These are phyloP conservation scores for Glyptemys insculpta DNA, from an alignment of 2,797 vertebrate genomes.

Conservation along the genomic window DNA sequence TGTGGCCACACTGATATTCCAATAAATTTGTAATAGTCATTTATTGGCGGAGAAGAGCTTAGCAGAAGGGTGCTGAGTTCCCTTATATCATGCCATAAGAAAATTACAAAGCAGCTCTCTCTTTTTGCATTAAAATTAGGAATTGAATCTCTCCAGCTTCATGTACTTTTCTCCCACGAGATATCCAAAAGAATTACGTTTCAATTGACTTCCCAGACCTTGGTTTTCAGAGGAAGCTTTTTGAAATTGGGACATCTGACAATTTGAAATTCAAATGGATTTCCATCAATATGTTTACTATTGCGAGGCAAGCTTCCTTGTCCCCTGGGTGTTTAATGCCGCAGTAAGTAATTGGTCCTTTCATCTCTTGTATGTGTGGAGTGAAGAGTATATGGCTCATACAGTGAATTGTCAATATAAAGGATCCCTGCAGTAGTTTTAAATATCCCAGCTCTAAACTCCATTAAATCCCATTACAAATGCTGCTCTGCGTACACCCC, in stretches of 20 bases:
- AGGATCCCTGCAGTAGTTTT: slow-evolving; percentile 56
- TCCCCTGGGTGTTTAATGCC: slow-evolving; percentile 70
- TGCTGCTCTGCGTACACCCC: background rate
- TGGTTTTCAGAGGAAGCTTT: slow-evolving; percentile 75
- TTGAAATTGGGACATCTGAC: slow-evolving; percentile 71
- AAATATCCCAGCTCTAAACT: slow-evolving; percentile 50
- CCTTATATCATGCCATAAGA: background rate
- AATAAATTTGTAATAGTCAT: background rate
- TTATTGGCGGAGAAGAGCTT: slow-evolving; percentile 31
- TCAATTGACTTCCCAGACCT: slow-evolving; percentile 77
- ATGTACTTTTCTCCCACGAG: slow-evolving; percentile 63
- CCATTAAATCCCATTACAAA: slow-evolving; percentile 53
- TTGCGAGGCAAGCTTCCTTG: slow-evolving; percentile 61
- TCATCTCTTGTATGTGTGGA: slow-evolving; percentile 69
- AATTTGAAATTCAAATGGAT: slow-evolving; percentile 77
- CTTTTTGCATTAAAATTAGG: slow-evolving; percentile 74
- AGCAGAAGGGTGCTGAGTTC: slow-evolving; percentile 27
- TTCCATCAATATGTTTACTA: slow-evolving; percentile 77
- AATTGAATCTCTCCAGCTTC: slow-evolving; percentile 68
- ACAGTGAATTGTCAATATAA: slow-evolving; percentile 69
- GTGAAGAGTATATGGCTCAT: slow-evolving; percentile 62
- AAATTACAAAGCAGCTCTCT: slow-evolving; percentile 64
- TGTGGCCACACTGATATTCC: background rate
- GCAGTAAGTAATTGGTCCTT: slow-evolving; percentile 73
- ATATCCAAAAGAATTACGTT: slow-evolving; percentile 72